Evolutionary conservation across 2,797 vertebrate species (phyloP).

Genomic region (Microchirus variegatus): DNA sequence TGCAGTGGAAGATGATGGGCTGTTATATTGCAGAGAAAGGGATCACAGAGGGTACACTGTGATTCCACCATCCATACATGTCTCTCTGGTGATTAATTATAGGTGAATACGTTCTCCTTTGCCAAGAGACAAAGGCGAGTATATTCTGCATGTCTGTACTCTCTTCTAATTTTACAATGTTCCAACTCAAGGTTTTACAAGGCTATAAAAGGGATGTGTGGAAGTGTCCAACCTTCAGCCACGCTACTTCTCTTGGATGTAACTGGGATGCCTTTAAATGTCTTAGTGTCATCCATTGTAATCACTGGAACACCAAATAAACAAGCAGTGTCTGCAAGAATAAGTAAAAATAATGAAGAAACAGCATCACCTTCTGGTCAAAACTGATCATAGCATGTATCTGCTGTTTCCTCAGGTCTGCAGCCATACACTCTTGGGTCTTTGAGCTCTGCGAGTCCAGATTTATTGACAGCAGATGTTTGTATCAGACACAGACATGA

Average conservation of each 20-base stretch:
- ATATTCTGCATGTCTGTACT: constrained; percentile 16
- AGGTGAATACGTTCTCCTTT: constrained; percentile 30
- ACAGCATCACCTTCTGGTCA: constrained; percentile 66
- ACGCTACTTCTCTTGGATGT: constrained; percentile 3
- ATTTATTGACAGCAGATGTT: constrained; percentile 46
- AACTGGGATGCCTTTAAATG: constrained; percentile 24
- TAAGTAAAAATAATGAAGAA: constrained; percentile 43
- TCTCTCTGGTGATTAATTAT: constrained; percentile 54
- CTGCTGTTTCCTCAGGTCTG: background rate
- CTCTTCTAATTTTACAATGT: constrained; percentile 15
- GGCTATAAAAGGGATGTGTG: constrained; percentile 18
- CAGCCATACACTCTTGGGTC: too few relatives aligned
- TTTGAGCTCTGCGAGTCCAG: background rate
- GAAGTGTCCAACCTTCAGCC: constrained; percentile 14
- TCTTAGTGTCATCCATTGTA: constrained; percentile 24
- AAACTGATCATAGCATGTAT: constrained; percentile 29
- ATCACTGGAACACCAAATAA: constrained; percentile 7
- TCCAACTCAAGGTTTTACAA: constrained; percentile 32
- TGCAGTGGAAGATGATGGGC: constrained; percentile 60
- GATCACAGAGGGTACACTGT: constrained; percentile 38
- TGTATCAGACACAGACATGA: constrained; percentile 31
- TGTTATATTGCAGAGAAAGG: constrained; percentile 60
- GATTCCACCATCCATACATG: constrained; percentile 36
- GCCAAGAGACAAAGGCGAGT: constrained; percentile 27
- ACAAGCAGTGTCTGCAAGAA: background rate